phyloP scores from a whole-genome alignment of 2,113 vertebrate genomes.

The Trachemys scripta region DNA sequence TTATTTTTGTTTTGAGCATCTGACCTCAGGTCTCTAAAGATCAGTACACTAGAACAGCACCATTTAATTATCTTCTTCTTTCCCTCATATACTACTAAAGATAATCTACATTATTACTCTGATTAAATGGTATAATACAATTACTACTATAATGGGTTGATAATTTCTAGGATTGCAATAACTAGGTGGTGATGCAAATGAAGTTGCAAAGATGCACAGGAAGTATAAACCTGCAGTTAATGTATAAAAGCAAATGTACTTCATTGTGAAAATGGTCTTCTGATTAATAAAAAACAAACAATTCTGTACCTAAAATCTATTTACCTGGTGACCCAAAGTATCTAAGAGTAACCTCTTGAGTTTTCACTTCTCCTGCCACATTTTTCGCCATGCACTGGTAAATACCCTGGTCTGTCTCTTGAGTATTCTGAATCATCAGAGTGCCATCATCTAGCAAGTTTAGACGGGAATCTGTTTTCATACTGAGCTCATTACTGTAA shows the following conservation, averaged over 20 bases:
- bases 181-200: not conserved
- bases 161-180: not conserved
- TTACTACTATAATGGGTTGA: not conserved
- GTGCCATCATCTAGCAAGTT: constrained; percentile 97
- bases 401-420: constrained; percentile 94
- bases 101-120: not conserved
- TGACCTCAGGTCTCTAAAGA: not conserved
- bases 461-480: constrained; percentile 93
- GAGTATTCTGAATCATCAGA: constrained; percentile 95
- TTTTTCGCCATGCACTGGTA: constrained; percentile 99
- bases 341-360: constrained; percentile 93
- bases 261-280: not conserved
- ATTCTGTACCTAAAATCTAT: constrained; percentile 8
- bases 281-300: not conserved
- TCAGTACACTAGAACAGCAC: not conserved
- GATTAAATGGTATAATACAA: not conserved
- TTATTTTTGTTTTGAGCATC: not conserved
- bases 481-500: constrained; percentile 91
- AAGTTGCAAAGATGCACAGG: not conserved
- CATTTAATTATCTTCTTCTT: not conserved
- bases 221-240: not conserved
- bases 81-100: not conserved
- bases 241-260: not conserved
- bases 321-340: constrained; percentile 94
- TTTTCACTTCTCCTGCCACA: constrained; percentile 95